Base-by-base conservation (phyloP, 2,797 vertebrate species). In the Nannoperca australis region DNA sequence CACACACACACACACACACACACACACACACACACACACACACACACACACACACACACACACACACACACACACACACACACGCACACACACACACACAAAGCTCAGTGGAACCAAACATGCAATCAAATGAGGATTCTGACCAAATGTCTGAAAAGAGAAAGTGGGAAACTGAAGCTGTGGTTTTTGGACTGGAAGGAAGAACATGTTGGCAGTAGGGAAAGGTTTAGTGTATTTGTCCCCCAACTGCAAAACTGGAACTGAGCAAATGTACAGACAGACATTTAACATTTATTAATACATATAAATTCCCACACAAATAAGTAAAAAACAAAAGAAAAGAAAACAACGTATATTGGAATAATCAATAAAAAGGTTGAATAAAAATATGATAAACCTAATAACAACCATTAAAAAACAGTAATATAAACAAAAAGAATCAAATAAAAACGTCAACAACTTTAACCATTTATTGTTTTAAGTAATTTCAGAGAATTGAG, bases 81-180 rank as follows among this genome's bases (percentile, higher is more conserved):
- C 24, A 27, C 24, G 2, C 24, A 27, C 24, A 27, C 24, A 44
- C 9, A 64, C 0, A 50, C 15, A 85, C 14, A 74, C 58, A 86
- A 15, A 55, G 32, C 17, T 73, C 5, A 24, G 32, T 74, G 1
- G 40, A 53, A 56, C 12, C 59, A 34, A 17, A 82, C n/a, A 32
- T 32, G 32, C 32, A 32, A 32, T 32, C 30, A 32, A 32, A 4
- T 5, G 58, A 44, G n/a, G 4, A 49, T 9, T 36, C 34, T 8
- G 38, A 45, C n/a, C 42, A 58, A 34, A 66, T 61, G n/a, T 66
- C 54, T 18, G 34, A 56, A 11, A 18, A 15, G 27, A 11, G 2
- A 40, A 27, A 24, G 14, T 40, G 20, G 9, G 42, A 34, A 20
- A 58, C 12, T 22, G 44, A 22, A 58, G n/a, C 0, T 1, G 14